Evolutionary conservation across 2,113 vertebrate genomes (phyloP).

Genomic region (Sciurus niger): DNA sequence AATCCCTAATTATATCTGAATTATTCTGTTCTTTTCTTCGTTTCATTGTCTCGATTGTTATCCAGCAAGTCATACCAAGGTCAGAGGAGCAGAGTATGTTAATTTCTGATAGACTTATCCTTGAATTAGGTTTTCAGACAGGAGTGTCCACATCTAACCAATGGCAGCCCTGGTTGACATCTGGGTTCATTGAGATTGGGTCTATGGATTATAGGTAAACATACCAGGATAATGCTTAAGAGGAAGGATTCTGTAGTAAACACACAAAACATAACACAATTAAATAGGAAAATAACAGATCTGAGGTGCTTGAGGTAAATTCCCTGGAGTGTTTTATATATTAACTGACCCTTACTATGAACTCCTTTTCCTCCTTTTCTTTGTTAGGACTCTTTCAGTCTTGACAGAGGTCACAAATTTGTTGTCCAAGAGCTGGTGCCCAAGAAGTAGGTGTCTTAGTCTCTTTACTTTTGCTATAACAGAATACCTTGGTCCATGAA

Average conservation of each 20-base stretch:
- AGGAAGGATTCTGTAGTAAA: background rate
- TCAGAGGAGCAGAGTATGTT: background rate
- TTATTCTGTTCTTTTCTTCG: background rate
- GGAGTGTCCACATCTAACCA: background rate
- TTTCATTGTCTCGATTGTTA: background rate
- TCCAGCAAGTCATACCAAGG: background rate
- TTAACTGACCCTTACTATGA: background rate
- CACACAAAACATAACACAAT: background rate
- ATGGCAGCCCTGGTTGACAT: background rate
- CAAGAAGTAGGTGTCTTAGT: background rate
- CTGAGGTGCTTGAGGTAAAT: background rate
- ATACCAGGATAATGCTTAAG: background rate
- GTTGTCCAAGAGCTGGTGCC: background rate
- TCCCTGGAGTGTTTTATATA: background rate
- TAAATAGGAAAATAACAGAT: background rate
- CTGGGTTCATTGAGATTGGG: background rate
- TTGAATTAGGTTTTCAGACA: background rate
- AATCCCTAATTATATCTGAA: background rate
- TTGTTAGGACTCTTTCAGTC: background rate
- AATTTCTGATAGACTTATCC: background rate
- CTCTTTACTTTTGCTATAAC: background rate
- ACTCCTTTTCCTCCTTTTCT: background rate
- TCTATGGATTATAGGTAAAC: background rate
- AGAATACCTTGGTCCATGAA: background rate
- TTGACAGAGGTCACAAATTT: background rate